Percentiles rank a stretch among this genome's conserved stretches.
phyloP scores from a whole-genome alignment of 2,888 invertebrate species.

The Lasioglossum zephyrum region DNA sequence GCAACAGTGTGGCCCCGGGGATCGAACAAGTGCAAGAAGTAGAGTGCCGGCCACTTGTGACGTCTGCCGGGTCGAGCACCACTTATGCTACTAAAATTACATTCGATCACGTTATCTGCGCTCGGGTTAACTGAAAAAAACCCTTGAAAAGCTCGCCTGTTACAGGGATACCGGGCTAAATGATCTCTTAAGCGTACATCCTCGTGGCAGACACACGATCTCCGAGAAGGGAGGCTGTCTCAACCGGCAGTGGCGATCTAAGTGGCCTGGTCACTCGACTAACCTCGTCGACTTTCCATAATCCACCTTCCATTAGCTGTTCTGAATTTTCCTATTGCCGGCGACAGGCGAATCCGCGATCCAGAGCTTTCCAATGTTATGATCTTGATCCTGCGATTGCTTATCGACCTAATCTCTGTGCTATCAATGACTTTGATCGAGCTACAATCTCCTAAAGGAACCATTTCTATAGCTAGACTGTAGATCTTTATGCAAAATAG shows the following conservation, averaged over 20 bases:
- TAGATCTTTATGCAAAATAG: too few relatives aligned
- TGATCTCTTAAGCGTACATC: slow-evolving; percentile 74
- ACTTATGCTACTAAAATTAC: slow-evolving; percentile 84
- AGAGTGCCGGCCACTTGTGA: slow-evolving; percentile 80
- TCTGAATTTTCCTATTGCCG: neutral
- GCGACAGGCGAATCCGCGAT: neutral
- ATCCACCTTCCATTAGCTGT: neutral
- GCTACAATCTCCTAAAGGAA: neutral
- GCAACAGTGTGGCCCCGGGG: slow-evolving; percentile 65
- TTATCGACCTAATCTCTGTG: neutral
- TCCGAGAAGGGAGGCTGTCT: slow-evolving; percentile 39
- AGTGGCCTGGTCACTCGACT: slow-evolving; percentile 11
- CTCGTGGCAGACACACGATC: slow-evolving; percentile 66
- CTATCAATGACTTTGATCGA: neutral
- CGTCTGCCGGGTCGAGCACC: slow-evolving; percentile 83
- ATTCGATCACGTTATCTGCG: slow-evolving; percentile 83
- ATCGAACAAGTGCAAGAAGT: slow-evolving; percentile 79
- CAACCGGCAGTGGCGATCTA: neutral
- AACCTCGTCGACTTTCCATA: neutral
- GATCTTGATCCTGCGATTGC: neutral
- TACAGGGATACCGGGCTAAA: slow-evolving; percentile 73
- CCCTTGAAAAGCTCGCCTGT: slow-evolving; percentile 77
- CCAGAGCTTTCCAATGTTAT: neutral
- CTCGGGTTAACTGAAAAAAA: slow-evolving; percentile 80
- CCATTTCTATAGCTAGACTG: too few relatives aligned